Conservation (phyloP, 2,888 invertebrate species). For the Drosophila lutescens region DNA sequence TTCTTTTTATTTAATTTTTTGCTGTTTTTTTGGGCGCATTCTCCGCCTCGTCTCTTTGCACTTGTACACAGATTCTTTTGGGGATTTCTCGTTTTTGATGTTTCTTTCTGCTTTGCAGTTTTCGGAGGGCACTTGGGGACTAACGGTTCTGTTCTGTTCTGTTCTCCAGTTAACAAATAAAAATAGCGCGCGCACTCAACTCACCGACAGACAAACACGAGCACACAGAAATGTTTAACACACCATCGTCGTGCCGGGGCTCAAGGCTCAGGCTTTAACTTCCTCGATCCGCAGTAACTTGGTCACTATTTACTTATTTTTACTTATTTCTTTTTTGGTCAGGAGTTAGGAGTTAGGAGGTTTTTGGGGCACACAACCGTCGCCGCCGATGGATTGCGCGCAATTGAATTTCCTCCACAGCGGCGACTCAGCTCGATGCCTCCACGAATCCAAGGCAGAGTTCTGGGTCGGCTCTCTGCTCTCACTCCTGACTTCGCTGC, state of each 20-base stretch:
- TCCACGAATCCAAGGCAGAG: neutral
- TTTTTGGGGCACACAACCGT: conserved; percentile 71
- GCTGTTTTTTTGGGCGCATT: conserved; percentile 40
- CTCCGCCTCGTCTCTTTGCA: conserved; percentile 62
- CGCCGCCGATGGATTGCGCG: conserved; percentile 80
- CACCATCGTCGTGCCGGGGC: conserved; percentile 33
- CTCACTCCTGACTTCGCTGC: conserved; percentile 10
- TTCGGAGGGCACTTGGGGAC: conserved; percentile 39
- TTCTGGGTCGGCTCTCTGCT: neutral
- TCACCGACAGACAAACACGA: conserved; percentile 40
- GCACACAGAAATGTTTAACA: conserved; percentile 46
- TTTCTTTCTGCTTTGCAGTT: conserved; percentile 8
- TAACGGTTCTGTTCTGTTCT: conserved; percentile 50
- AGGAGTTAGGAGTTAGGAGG: conserved; percentile 10
- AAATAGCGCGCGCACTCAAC: conserved; percentile 49
- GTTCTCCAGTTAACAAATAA: conserved; percentile 56
- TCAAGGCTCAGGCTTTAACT: conserved; percentile 7
- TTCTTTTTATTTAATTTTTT: conserved; percentile 23
- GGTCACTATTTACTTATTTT: conserved; percentile 6
- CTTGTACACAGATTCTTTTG: conserved; percentile 60
- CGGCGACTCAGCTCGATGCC: conserved; percentile 56
- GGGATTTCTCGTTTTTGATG: conserved; percentile 40
- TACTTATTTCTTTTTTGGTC: neutral
- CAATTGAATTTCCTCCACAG: conserved; percentile 81
- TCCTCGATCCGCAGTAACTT: conserved; percentile 22